Evolutionary conservation across 2,888 invertebrate genomes (phyloP), one percentile per base, ranked within the genome.

Genomic region (Xylota segnis): DNA sequence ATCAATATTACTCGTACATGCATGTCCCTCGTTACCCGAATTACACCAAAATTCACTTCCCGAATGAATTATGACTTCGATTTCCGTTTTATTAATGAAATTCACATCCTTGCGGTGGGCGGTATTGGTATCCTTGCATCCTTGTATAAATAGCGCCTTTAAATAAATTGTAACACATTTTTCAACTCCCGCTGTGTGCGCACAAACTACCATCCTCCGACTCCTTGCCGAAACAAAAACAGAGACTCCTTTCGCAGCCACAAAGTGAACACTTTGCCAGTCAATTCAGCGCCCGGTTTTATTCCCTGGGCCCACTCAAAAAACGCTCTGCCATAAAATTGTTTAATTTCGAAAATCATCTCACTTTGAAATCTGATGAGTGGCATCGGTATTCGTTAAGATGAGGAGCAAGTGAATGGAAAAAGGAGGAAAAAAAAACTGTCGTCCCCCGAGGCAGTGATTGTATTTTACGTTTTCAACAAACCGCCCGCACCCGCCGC

Each of bases 321-420:
- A 43, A 45, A 9, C 3, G 9, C 5, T 47, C 45, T 9, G 5
- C 65, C 59, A 66, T 72, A 58, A 72, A 79, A 79, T 72, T 79
- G 68, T 68, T 83, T 78, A 70, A 83, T 83, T 78, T 78, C 43
- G 56, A 70, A 83, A 78, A 50, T 63, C 68, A 56, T 74, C 56
- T 74, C 61, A 18, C 50, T 78, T 74, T 78, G 63, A 59, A 74
- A 83, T 65, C 65, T 71, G 76, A 45, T 27, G 45, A 65, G 50
- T 47, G 23, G 10, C 3, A 12, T 14, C 34, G 56, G n/a, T n/a
- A n/a, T n/a, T n/a, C n/a, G n/a, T n/a, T n/a, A n/a, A 70, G 61
- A 63, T 63, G 52, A 54, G 14, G 32, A 63, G 9, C 9, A 43
- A 45, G 23, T 40, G 0, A 23, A 61, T 16, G 5, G 16, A 34